Conservation (phyloP, 1,140 invertebrate genomes). For the Bombus huntii region DNA sequence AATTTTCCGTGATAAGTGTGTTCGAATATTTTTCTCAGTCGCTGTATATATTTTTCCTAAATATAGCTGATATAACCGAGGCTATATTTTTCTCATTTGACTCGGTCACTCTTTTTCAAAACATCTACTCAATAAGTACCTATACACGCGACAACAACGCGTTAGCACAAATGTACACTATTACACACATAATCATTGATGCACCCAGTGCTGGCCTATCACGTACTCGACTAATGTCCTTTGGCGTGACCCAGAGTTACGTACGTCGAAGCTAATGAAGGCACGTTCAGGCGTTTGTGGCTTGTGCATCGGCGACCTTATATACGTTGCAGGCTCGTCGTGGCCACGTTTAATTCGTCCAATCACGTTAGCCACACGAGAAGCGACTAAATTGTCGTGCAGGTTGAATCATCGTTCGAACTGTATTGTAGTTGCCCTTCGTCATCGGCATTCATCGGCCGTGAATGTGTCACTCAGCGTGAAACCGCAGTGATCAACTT, state of each 20-base stretch:
- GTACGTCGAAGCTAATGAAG: conserved; percentile 63
- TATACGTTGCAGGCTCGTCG: conserved; percentile 40
- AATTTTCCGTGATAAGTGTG: not conserved
- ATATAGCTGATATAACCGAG: not conserved
- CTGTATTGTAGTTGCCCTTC: not conserved
- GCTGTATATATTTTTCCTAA: not conserved
- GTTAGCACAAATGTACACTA: not conserved
- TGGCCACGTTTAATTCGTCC: conserved; percentile 64
- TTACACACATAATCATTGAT: not conserved
- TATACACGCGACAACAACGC: not conserved
- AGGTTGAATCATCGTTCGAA: conserved; percentile 62
- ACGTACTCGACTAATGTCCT: conserved; percentile 63
- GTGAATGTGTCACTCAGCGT: not conserved
- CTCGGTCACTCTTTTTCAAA: not conserved
- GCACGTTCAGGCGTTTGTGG: conserved; percentile 64
- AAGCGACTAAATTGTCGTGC: conserved; percentile 57
- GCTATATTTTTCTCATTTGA: not conserved
- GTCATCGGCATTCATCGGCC: conserved; percentile 1
- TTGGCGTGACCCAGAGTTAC: conserved; percentile 46
- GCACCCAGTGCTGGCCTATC: conserved; percentile 39
- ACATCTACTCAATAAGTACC: not conserved
- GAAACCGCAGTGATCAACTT: not conserved
- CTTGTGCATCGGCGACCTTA: conserved; percentile 63
- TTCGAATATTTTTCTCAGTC: not conserved
- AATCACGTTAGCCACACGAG: conserved; percentile 66